These are phyloP conservation scores for Melanaphis sacchari DNA, from an alignment of 1,140 invertebrate genomes.

Conservation along the genomic window DNA sequence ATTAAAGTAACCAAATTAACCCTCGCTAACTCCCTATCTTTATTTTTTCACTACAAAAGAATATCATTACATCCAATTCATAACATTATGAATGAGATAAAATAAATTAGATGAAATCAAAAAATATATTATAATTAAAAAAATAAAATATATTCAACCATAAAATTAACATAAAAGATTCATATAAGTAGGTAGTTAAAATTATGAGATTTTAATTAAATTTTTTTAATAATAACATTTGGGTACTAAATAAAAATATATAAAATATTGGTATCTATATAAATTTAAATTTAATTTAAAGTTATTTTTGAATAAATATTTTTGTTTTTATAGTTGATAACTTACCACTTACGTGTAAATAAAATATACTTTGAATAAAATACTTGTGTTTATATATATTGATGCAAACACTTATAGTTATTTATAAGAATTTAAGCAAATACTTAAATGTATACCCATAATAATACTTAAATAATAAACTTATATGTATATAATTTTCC, in stretches of 20 bases:
- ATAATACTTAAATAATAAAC: no score
- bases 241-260: no score
- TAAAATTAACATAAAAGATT: background rate
- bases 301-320: background rate
- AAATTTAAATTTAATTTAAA: background rate
- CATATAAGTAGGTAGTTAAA: background rate
- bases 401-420: background rate
- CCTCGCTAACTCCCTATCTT: background rate
- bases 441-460: background rate
- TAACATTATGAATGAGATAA: no score
- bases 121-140: background rate
- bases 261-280: background rate
- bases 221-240: no score
- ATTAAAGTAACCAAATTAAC: slow-evolving; percentile 18
- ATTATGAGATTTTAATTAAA: background rate
- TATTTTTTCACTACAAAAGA: background rate
- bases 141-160: background rate
- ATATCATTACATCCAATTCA: background rate
- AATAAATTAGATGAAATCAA: no score
- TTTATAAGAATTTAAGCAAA: background rate
- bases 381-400: background rate
- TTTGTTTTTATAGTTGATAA: background rate
- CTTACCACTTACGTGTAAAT: background rate
- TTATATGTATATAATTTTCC: background rate
- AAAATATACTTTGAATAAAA: background rate